These are phyloP conservation scores for Himalopsyche kuldschensis DNA, from an alignment of 2,888 invertebrate genomes.

Conservation along the genomic window DNA sequence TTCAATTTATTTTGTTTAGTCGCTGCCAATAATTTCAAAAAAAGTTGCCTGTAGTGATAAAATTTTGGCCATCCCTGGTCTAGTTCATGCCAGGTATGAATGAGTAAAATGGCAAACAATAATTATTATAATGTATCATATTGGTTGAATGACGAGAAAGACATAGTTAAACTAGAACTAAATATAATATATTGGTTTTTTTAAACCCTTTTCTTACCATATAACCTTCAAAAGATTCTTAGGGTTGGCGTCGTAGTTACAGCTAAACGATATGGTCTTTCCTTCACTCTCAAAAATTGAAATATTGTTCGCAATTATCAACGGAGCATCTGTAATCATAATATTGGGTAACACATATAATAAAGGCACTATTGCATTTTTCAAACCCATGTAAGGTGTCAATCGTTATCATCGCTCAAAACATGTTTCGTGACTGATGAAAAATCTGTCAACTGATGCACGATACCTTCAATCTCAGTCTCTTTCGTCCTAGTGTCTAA, in stretches of 20 bases:
- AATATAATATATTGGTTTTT: not conserved
- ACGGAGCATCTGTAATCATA: not conserved
- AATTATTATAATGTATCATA: no score
- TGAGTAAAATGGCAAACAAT: no score
- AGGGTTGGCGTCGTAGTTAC: not conserved
- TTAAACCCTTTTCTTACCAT: not conserved
- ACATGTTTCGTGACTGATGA: not conserved
- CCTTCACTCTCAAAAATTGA: not conserved
- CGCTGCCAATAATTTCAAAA: no score
- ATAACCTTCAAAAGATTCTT: not conserved
- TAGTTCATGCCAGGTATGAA: no score
- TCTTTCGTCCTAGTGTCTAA: no score
- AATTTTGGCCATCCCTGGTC: no score
- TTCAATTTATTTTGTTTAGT: no score
- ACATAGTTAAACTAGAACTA: not conserved
- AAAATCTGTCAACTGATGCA: not conserved
- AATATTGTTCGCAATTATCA: not conserved
- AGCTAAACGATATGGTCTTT: not conserved
- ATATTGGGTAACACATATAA: no score
- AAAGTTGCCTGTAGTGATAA: no score
- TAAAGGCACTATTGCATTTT: not conserved
- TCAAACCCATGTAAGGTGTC: no score
- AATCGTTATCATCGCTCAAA: no score
- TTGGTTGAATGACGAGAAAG: no score
- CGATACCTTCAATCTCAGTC: not conserved